A percentile compares a stretch with the other conserved stretches of the same genome.
Conservation (phyloP, 2,797 vertebrate species). For the Gymnodraco acuticeps region DNA sequence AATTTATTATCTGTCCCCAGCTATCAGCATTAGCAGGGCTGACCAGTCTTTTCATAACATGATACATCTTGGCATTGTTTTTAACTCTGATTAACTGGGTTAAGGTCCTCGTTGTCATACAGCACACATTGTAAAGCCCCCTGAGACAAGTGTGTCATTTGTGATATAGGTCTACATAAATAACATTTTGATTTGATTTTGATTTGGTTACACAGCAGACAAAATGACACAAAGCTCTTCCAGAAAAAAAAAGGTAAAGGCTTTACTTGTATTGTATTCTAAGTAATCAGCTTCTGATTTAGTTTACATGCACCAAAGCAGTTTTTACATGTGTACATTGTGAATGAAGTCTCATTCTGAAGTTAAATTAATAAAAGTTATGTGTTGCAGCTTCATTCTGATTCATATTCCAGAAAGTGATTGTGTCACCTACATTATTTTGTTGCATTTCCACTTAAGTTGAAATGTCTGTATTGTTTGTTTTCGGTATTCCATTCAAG, state of each 20-base stretch:
- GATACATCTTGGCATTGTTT: slow-evolving; percentile 46
- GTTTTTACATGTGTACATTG: not conserved
- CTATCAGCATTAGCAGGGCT: slow-evolving; percentile 47
- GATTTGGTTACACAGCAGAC: too few species aligned
- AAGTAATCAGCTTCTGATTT: too few species aligned
- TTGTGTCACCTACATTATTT: not conserved
- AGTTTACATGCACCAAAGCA: not conserved
- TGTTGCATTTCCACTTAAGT: not conserved
- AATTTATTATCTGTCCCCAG: slow-evolving; percentile 59
- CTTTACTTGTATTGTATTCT: too few species aligned
- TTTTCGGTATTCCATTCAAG: slow-evolving; percentile 22
- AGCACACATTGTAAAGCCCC: not conserved
- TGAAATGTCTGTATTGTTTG: not conserved
- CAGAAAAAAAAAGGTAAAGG: too few species aligned
- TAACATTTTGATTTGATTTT: too few species aligned
- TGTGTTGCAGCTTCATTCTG: not conserved
- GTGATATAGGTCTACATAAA: too few species aligned
- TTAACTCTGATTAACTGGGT: slow-evolving; percentile 34
- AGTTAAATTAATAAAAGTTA: not conserved
- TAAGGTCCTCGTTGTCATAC: not conserved
- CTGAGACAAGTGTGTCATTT: too few species aligned
- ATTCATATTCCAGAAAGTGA: not conserved
- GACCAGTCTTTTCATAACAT: slow-evolving; percentile 29
- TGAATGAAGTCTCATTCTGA: not conserved
- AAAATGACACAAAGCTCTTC: too few species aligned